These are phyloP conservation scores for Rhipidura dahli DNA, from an alignment of 2,113 vertebrate species.

Conservation along the genomic window DNA sequence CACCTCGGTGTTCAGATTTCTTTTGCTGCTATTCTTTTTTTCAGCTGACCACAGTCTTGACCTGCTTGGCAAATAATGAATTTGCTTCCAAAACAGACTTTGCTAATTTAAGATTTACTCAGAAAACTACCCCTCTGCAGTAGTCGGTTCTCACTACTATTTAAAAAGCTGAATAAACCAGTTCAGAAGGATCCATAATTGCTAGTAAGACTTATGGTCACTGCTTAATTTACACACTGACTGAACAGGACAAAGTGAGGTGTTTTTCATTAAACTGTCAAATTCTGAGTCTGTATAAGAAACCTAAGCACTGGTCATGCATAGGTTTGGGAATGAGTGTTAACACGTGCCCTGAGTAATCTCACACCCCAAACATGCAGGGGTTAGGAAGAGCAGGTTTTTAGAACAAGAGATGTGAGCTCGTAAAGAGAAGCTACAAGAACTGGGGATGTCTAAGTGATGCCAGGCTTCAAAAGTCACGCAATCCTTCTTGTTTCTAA, in stretches of 20 bases:
- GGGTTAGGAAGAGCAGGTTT: not conserved
- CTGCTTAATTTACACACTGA: not conserved
- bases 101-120: not conserved
- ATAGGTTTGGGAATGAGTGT: not conserved
- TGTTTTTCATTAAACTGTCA: not conserved
- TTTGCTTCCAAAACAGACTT: not conserved
- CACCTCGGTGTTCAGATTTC: rapidly evolving
- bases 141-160: not conserved
- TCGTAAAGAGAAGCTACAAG: not conserved
- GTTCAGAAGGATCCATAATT: not conserved
- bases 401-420: not conserved
- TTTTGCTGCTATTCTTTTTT: not conserved
- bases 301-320: not conserved
- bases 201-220: not conserved
- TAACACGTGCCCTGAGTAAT: not conserved
- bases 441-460: not conserved
- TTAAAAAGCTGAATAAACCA: not conserved
- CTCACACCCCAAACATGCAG: not conserved
- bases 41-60: not conserved
- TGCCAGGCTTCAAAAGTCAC: not conserved
- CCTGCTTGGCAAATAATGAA: not conserved
- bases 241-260: not conserved
- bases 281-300: not conserved
- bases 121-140: not conserved
- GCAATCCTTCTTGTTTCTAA: not conserved